Percentiles rank a stretch among this genome's conserved stretches.
phyloP scores from a whole-genome alignment of 2,113 vertebrate species.

The Peucedramus taeniatus region DNA sequence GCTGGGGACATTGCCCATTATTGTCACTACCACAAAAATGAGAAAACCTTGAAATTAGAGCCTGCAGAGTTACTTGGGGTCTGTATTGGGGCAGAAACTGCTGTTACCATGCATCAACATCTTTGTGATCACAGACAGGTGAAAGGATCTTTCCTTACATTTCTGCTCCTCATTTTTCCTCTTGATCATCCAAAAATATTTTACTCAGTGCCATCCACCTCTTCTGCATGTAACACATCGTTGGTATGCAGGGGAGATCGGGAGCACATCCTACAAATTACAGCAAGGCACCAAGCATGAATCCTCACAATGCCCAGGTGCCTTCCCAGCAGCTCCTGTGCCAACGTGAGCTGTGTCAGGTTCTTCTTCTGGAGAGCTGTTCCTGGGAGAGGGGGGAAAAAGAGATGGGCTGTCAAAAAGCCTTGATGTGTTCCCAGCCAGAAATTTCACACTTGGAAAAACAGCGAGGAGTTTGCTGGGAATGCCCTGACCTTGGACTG shows the following conservation, averaged over 20 bases:
- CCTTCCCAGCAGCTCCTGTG: not conserved
- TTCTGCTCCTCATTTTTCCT: not conserved
- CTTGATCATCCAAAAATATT: not conserved
- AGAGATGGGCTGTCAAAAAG: not conserved
- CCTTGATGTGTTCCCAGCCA: not conserved
- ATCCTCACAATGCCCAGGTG: slow-evolving; percentile 2
- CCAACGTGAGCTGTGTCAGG: not conserved
- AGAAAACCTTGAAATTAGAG: not conserved
- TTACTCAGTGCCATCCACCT: not conserved
- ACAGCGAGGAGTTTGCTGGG: not conserved
- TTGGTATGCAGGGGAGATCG: not conserved
- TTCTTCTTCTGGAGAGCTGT: not conserved
- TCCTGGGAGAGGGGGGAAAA: slow-evolving; percentile 13
- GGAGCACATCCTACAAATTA: not conserved
- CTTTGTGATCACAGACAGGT: not conserved
- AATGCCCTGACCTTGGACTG: not conserved
- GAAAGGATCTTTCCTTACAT: not conserved
- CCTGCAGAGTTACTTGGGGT: not conserved
- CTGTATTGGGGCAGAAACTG: not conserved
- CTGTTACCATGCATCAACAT: not conserved
- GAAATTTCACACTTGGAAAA: not conserved
- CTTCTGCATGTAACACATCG: not conserved
- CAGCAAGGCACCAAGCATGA: not conserved
- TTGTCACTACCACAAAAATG: not conserved
- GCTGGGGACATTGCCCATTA: not conserved